Evolutionary conservation across 1,140 invertebrate species (phyloP).

Genomic region (Cyrtorhinus lividipennis): DNA sequence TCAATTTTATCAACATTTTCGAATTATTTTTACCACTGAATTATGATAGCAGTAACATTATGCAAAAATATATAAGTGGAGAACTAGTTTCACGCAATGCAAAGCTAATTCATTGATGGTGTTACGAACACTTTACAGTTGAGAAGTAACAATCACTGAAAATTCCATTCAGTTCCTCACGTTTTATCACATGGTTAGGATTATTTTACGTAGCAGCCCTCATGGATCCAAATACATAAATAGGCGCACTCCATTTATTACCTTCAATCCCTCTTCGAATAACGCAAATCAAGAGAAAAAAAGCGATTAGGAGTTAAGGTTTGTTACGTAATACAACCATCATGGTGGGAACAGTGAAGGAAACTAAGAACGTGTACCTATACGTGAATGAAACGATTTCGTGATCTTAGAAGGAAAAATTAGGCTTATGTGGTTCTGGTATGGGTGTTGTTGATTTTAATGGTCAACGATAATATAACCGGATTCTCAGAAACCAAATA

Average conservation of each 20-base stretch:
- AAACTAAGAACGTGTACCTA: no score
- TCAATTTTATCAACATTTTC: not conserved
- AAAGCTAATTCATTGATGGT: not conserved
- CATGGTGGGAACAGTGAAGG: no score
- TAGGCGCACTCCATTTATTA: not conserved
- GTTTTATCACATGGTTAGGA: not conserved
- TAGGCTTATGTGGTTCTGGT: no score
- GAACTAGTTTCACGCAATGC: slow-evolving; percentile 1
- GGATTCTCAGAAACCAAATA: no score
- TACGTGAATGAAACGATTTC: no score
- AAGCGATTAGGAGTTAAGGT: no score
- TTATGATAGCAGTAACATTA: not conserved
- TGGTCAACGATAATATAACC: no score
- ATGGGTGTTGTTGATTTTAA: no score
- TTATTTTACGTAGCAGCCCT: slow-evolving; percentile 5
- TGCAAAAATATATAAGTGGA: slow-evolving; percentile 4
- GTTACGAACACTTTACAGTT: slow-evolving; percentile 6
- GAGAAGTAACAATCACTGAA: not conserved
- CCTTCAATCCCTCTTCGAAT: not conserved
- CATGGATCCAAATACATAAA: not conserved
- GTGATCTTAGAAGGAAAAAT: no score
- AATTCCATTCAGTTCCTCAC: not conserved
- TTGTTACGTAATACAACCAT: no score
- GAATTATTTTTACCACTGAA: not conserved
- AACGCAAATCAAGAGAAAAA: not conserved